phyloP scores from a whole-genome alignment of 2,113 vertebrate genomes.

The Fukomys damarensis region DNA sequence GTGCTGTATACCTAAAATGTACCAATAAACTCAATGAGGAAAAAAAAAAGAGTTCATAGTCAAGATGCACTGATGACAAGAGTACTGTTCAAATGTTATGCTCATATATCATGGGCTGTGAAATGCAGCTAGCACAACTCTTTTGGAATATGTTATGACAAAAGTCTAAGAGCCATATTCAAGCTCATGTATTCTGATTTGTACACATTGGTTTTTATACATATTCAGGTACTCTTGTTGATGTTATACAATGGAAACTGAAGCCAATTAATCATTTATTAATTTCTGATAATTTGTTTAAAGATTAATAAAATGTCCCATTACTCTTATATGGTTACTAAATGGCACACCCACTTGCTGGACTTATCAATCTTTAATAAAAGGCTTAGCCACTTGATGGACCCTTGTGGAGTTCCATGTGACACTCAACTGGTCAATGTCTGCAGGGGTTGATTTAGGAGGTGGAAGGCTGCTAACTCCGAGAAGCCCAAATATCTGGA shows the following conservation, averaged over 20 bases:
- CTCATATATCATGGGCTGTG: not conserved
- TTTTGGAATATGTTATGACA: slow-evolving; percentile 33
- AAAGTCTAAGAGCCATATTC: not conserved
- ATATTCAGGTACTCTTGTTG: not conserved
- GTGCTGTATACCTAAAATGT: too few relatives aligned
- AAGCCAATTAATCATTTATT: not conserved
- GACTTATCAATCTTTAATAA: not conserved
- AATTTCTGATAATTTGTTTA: not conserved
- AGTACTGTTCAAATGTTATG: not conserved
- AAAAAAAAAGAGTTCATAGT: not conserved
- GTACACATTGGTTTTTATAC: not conserved
- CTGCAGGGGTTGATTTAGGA: not conserved
- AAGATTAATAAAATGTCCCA: not conserved
- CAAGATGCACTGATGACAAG: not conserved
- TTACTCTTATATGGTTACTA: not conserved
- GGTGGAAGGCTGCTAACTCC: not conserved
- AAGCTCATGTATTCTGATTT: not conserved
- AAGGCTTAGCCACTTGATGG: not conserved
- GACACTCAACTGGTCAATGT: not conserved
- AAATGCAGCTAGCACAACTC: not conserved
- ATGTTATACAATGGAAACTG: not conserved
- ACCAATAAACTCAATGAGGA: too few relatives aligned
- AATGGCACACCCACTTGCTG: not conserved
- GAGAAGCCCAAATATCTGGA: not conserved
- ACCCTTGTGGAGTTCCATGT: not conserved